These are phyloP conservation scores for Thalpophila matura DNA, from an alignment of 2,888 invertebrate species.

Conservation along the genomic window DNA sequence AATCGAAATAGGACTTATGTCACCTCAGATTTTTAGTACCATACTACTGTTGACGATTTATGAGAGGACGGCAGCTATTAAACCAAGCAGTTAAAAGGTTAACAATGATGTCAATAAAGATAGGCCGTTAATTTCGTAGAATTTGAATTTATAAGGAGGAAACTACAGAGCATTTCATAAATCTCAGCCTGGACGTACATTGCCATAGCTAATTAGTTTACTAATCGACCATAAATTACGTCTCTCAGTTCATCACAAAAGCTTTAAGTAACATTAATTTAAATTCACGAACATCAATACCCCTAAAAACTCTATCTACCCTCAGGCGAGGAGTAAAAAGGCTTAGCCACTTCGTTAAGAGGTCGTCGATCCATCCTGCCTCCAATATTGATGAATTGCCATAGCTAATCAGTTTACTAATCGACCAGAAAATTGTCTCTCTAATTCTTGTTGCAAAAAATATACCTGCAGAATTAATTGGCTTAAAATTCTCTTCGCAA, in stretches of 20 bases:
- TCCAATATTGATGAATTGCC: constrained; percentile 33
- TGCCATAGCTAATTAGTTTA: no score
- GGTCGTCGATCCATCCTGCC: constrained; percentile 41
- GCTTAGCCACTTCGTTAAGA: neutral
- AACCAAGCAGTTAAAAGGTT: no score
- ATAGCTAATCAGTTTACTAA: constrained; percentile 44
- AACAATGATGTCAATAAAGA: no score
- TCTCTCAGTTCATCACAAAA: neutral
- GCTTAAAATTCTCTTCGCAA: constrained; percentile 1
- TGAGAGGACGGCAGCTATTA: no score
- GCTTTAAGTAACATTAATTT: neutral
- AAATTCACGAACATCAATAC: neutral
- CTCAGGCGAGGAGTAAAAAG: constrained; percentile 8
- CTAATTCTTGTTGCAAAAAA: constrained; percentile 30
- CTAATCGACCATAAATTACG: neutral
- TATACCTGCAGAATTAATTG: constrained; percentile 4
- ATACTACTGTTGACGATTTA: no score
- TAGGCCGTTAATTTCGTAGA: neutral
- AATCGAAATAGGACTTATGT: no score
- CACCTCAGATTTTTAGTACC: no score
- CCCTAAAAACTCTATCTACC: constrained; percentile 6
- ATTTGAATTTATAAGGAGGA: neutral
- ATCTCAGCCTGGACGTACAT: no score
- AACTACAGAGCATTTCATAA: neutral
- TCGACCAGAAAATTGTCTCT: constrained; percentile 47